These are phyloP conservation scores for Eupithecia centaureata DNA, from an alignment of 2,888 invertebrate species.

Conservation along the genomic window DNA sequence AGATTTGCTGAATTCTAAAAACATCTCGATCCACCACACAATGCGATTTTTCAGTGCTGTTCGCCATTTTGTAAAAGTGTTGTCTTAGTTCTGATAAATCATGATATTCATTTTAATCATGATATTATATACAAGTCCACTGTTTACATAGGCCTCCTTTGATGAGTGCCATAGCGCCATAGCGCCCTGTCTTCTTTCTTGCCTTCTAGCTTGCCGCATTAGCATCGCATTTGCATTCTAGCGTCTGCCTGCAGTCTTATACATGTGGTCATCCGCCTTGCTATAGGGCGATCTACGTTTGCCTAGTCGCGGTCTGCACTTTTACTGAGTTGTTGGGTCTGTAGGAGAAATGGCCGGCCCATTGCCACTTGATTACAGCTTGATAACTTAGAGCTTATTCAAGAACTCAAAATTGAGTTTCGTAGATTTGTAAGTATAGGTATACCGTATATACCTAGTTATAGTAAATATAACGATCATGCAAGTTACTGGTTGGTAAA, in stretches of 20 bases:
- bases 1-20: no score
- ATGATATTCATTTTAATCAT: no score
- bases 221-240: no score
- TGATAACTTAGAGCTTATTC: not conserved
- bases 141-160: not conserved
- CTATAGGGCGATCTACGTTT: not conserved
- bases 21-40: no score
- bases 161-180: not conserved
- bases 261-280: not conserved
- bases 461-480: no score
- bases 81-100: no score
- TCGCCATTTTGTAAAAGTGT: no score
- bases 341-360: not conserved
- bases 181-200: not conserved
- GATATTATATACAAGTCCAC: not conserved
- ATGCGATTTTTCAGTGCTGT: no score
- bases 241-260: not conserved
- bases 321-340: not conserved
- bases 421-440: no score
- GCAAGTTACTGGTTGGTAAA: no score
- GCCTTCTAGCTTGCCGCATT: not conserved
- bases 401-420: not conserved
- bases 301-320: not conserved
- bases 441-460: no score
- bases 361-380: not conserved